Evolutionary conservation across 2,888 invertebrate species (phyloP).

Genomic region (Melolontha melolontha): DNA sequence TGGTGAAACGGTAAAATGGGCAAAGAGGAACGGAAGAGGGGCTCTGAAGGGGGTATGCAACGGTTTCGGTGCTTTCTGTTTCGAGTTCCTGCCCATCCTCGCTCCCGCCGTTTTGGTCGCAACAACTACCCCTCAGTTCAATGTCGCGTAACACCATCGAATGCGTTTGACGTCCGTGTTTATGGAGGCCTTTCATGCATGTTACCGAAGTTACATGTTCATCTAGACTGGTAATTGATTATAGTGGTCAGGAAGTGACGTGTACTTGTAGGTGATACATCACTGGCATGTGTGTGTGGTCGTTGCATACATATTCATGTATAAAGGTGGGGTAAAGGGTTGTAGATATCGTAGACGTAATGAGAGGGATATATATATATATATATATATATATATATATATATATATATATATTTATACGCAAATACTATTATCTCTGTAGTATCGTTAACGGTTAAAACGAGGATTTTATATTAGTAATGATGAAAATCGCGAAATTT

Average conservation of each 20-base stretch:
- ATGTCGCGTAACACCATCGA: slow-evolving; percentile 46
- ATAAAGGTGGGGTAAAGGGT: slow-evolving; percentile 11
- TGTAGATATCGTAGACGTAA: too few species aligned
- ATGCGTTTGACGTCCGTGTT: slow-evolving; percentile 60
- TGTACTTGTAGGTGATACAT: slow-evolving; percentile 57
- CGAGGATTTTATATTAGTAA: neutral
- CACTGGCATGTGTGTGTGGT: slow-evolving; percentile 54
- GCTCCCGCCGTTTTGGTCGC: slow-evolving; percentile 30
- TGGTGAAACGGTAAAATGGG: slow-evolving; percentile 38
- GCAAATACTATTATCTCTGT: neutral
- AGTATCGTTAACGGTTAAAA: neutral
- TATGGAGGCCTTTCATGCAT: slow-evolving; percentile 62
- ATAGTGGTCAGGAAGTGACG: slow-evolving; percentile 58
- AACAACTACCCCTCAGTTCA: slow-evolving; percentile 34
- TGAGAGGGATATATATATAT: too few species aligned
- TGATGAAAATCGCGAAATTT: slow-evolving; percentile 4
- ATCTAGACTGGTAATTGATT: slow-evolving; percentile 67
- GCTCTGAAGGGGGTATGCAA: slow-evolving; percentile 15
- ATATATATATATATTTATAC: too few species aligned
- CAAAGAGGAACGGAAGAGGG: slow-evolving; percentile 32
- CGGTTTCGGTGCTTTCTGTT: slow-evolving; percentile 24
- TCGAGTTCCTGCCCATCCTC: slow-evolving; percentile 15
- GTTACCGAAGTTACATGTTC: slow-evolving; percentile 66
- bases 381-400: too few species aligned
- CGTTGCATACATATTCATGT: slow-evolving; percentile 64